Evolutionary conservation across 2,888 invertebrate species (phyloP).

Genomic region (Drosophila subsilvestris): DNA sequence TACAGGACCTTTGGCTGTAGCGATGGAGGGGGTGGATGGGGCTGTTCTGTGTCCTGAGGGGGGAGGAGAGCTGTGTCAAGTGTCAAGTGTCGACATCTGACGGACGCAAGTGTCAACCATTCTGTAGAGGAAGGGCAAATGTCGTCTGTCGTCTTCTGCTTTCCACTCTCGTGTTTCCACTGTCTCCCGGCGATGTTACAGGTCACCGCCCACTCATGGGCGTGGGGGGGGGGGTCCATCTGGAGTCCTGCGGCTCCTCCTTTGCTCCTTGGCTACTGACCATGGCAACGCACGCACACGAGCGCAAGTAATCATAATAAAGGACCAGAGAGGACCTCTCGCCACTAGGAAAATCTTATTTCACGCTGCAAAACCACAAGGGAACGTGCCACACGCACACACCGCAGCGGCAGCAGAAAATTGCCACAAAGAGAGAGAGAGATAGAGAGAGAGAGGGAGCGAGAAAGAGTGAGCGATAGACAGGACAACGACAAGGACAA

Average conservation of each 20-base stretch:
- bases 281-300: constrained; percentile 77
- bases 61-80: constrained; percentile 35
- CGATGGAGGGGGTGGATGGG: not conserved
- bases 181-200: constrained; percentile 61
- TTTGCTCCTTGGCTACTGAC: constrained; percentile 43
- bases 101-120: constrained; percentile 71
- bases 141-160: constrained; percentile 15
- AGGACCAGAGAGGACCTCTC: constrained; percentile 40
- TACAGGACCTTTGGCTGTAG: not conserved
- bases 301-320: constrained; percentile 79
- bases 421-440: constrained; percentile 52
- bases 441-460: constrained; percentile 1
- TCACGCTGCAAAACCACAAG: constrained; percentile 78
- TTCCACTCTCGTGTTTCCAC: constrained; percentile 26
- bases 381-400: constrained; percentile 79
- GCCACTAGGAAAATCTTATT: constrained; percentile 75
- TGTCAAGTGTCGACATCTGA: constrained; percentile 72
- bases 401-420: constrained; percentile 52
- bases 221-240: not conserved
- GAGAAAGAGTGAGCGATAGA: constrained; percentile 7
- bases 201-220: constrained; percentile 60
- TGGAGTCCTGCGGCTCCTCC: constrained; percentile 23
- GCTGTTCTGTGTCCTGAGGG: not conserved
- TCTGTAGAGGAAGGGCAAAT: constrained; percentile 39
- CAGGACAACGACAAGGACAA: constrained; percentile 25